Percentiles rank a stretch among this genome's conserved stretches.
Conservation (phyloP, 2,888 invertebrate genomes). For the Sphinx pinastri region DNA sequence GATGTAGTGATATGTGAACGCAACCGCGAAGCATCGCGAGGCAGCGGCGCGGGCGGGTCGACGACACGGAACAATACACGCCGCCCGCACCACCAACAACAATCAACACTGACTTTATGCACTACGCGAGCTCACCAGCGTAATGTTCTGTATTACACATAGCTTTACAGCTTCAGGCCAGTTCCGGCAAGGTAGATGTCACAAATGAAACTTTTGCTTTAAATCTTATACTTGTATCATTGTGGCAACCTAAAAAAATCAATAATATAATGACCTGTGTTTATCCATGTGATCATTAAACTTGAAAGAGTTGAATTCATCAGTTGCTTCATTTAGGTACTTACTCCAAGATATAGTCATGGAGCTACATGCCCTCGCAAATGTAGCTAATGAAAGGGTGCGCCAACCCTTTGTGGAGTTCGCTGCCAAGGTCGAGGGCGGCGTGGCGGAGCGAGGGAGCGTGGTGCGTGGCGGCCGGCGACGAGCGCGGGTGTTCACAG, state of each 20-base stretch:
- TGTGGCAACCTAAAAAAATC: too few species aligned
- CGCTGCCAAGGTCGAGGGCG: background rate
- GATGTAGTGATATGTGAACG: too few species aligned
- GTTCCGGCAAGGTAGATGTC: too few species aligned
- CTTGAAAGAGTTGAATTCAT: too few species aligned
- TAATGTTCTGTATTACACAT: too few species aligned
- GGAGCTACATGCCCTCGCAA: background rate
- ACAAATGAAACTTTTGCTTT: too few species aligned
- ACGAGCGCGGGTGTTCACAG: background rate
- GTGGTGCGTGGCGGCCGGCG: background rate
- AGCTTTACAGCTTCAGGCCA: too few species aligned
- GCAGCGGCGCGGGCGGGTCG: background rate
- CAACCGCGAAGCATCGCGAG: too few species aligned
- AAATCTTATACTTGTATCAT: too few species aligned
- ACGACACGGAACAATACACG: slow-evolving; percentile 13
- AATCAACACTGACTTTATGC: background rate
- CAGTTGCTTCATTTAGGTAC: background rate
- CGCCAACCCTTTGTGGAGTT: background rate
- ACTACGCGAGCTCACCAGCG: too few species aligned
- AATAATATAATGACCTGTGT: too few species aligned
- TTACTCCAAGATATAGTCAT: background rate
- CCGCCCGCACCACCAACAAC: background rate
- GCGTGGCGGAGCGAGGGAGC: background rate
- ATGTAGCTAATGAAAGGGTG: background rate
- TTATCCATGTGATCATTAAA: too few species aligned